Conservation (phyloP, 2,797 vertebrate genomes). For the Amblyopsis hoosieri region DNA sequence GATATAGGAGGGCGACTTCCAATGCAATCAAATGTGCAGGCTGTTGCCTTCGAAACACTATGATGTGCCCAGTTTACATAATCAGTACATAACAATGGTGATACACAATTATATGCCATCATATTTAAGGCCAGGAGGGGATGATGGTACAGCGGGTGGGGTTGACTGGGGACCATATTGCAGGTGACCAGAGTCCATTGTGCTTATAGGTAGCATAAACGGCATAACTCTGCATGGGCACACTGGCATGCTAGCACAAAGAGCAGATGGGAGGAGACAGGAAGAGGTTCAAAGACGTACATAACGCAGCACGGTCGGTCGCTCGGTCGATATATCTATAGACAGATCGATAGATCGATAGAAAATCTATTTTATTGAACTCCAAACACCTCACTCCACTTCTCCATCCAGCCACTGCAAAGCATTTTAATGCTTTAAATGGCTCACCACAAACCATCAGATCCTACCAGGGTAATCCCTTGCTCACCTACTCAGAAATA, state of each 20-base stretch:
- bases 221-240: slow-evolving; percentile 70
- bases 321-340: neutral
- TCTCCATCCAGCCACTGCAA: no score
- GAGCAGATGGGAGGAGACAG: slow-evolving; percentile 69
- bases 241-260: slow-evolving; percentile 50
- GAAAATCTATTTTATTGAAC: slow-evolving; percentile 26
- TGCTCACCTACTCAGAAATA: slow-evolving; percentile 55
- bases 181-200: slow-evolving; percentile 58
- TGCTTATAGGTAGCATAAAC: slow-evolving; percentile 67
- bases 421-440: slow-evolving; percentile 45
- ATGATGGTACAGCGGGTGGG: no score
- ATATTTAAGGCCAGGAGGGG: slow-evolving; percentile 45
- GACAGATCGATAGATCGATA: neutral
- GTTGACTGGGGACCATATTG: slow-evolving; percentile 60
- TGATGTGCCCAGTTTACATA: slow-evolving; percentile 44
- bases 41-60: slow-evolving; percentile 15
- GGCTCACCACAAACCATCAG: slow-evolving; percentile 48
- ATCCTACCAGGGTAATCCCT: slow-evolving; percentile 56
- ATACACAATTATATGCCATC: slow-evolving; percentile 39
- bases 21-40: slow-evolving; percentile 12
- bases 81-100: slow-evolving; percentile 16
- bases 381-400: slow-evolving; percentile 1
- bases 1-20: neutral
- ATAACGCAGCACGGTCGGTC: slow-evolving; percentile 12
- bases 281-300: slow-evolving; percentile 42